phyloP scores from a whole-genome alignment of 2,888 invertebrate species.

The Pterobdella sp. region DNA sequence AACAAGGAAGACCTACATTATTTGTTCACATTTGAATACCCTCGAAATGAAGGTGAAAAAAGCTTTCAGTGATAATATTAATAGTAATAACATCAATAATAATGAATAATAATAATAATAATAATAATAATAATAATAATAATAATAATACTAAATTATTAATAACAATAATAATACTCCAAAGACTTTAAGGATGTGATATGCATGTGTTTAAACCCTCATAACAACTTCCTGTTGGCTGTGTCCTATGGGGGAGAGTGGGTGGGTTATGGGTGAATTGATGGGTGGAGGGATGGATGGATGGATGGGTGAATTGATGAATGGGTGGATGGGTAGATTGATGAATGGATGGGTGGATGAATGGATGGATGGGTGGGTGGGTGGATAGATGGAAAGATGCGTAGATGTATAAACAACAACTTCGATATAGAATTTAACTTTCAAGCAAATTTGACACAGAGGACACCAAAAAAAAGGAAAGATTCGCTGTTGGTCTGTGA shows the following conservation, averaged over 20 bases:
- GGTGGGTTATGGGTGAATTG: not conserved
- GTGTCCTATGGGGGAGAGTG: not conserved
- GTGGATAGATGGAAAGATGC: not conserved
- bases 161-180: not conserved
- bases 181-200: not conserved
- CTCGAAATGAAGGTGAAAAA: not conserved
- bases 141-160: not conserved
- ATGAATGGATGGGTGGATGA: not conserved
- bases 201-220: conserved; percentile 5
- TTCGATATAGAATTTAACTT: too few relatives aligned
- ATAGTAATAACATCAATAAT: not conserved
- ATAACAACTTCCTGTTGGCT: not conserved
- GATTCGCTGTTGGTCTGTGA: conserved; percentile 10
- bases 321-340: not conserved
- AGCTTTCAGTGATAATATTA: not conserved
- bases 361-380: not conserved
- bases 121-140: not conserved
- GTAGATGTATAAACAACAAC: not conserved
- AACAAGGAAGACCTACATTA: not conserved
- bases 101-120: not conserved
- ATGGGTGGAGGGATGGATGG: not conserved
- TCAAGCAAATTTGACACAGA: not conserved
- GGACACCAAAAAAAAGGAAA: not conserved
- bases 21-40: not conserved
- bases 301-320: not conserved